phyloP scores from a whole-genome alignment of 2,113 vertebrate species.

The Corydoras maculifer region DNA sequence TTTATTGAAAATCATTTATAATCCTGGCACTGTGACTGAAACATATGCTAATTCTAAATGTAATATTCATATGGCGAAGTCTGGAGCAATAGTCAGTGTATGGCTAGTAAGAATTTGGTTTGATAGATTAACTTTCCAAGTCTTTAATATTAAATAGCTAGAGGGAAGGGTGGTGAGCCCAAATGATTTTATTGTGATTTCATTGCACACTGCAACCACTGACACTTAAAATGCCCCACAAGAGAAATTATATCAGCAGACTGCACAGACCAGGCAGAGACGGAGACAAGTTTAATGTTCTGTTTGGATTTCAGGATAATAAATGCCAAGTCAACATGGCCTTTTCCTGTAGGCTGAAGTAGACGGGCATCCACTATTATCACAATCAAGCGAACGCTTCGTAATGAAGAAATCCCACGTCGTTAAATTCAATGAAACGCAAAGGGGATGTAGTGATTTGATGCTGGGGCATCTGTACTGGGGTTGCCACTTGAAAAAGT shows the following conservation, averaged over 20 bases:
- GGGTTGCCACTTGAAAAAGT: no score
- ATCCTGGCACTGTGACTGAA: constrained; percentile 25
- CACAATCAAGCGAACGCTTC: neutral
- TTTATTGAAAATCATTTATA: constrained; percentile 44
- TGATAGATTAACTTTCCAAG: constrained; percentile 35
- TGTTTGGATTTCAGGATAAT: neutral
- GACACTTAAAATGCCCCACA: neutral
- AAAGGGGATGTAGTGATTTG: no score
- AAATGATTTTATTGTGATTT: constrained; percentile 29
- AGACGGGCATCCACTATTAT: neutral
- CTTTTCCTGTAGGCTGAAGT: neutral
- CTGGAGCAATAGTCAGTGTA: constrained; percentile 29
- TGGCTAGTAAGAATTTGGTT: constrained; percentile 10
- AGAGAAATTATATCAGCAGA: neutral
- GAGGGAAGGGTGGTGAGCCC: constrained; percentile 21
- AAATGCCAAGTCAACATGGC: neutral
- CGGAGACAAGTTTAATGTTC: neutral
- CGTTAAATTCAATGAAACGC: no score
- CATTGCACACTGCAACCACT: neutral
- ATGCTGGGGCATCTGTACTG: no score
- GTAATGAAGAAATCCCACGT: constrained; percentile 14
- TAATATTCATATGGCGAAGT: constrained; percentile 37
- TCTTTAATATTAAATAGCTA: constrained; percentile 40
- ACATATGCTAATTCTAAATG: constrained; percentile 40
- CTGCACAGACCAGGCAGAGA: neutral